Base-by-base conservation (phyloP, 30 jellyfish, hydroid and myxozoan genomes). In the Aurelia sp. region DNA sequence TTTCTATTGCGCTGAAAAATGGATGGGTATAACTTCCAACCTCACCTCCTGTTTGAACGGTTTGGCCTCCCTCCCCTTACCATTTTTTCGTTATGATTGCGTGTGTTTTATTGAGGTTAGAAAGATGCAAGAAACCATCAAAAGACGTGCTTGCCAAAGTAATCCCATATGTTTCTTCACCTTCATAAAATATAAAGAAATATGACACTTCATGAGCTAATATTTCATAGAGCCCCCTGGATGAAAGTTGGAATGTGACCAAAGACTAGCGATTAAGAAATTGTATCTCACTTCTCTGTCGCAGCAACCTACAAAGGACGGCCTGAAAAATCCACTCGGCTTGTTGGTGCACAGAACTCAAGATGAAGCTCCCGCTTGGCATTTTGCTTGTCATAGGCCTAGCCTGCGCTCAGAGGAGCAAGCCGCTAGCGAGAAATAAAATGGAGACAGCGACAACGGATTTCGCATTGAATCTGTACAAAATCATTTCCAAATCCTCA, bases 381-480 rank as follows among this genome's bases (percentile, higher is more conserved):
- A 5, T 70, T 23, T 33, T 70, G 12, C 31, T 70, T 37, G 31
- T 41, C 15, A 66, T 70, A 7, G 37, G 30, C 31, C 13, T 30
- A 16, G 31, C 62, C 20, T 47, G 19, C 20, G 84, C 70, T 17
- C 71, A 27, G n/a, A n/a, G 19, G 35, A 6, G 48, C 44, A 18
- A 11, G 35, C n/a, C 23, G 15, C 33, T 6, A 5, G 69, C 17
- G 70, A 48, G 21, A n/a, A 15, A 73, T 13, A 19, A n/a, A 19
- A 21, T 73, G 22, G 84, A 73, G 47, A 20, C 59, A 6, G 93
- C 93, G 64, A 84, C 93, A 12, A 23, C 93, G 12, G 81, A 86
- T 9, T 86, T 86, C 66, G 95, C 95, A 58, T 65, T 86, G 21
- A 84, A 73, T 61, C 59, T 86, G 70, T 86, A 86, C 79, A 48